These are phyloP conservation scores for Parthenolecanium corni DNA, from an alignment of 2,888 invertebrate species.

Conservation along the genomic window DNA sequence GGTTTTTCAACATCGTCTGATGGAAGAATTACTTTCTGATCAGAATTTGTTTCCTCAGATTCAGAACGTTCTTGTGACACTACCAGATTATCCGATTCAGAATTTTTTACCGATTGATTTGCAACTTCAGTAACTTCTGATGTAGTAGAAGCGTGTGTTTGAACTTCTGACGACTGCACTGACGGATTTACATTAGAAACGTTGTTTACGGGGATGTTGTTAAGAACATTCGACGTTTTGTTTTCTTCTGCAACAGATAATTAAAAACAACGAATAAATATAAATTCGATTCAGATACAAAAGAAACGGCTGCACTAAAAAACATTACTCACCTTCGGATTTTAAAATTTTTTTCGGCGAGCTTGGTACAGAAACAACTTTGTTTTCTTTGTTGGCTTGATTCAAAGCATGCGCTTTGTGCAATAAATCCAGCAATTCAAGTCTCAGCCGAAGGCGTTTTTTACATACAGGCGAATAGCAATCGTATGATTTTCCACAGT, in stretches of 20 bases:
- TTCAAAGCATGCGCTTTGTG: constrained; percentile 33
- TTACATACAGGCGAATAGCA: constrained; percentile 77
- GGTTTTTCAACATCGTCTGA: background rate
- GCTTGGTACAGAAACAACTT: background rate
- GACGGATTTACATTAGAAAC: background rate
- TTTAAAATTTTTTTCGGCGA: constrained; percentile 1
- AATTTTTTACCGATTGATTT: background rate
- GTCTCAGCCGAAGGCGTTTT: constrained; percentile 57
- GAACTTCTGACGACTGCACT: background rate
- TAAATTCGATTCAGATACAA: background rate
- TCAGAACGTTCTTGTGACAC: background rate
- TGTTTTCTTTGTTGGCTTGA: constrained; percentile 22
- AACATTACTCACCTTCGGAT: constrained; percentile 15
- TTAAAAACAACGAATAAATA: background rate
- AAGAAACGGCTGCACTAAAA: background rate
- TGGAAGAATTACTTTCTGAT: background rate
- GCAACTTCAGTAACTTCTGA: background rate
- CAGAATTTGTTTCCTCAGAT: background rate
- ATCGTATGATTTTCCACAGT: constrained; percentile 43
- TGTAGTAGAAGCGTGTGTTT: background rate
- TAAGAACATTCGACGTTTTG: background rate
- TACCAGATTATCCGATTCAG: background rate
- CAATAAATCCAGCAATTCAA: constrained; percentile 51
- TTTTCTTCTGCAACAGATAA: background rate
- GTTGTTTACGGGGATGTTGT: background rate